Conservation (phyloP, 2,888 invertebrate species). For the Tipula vernalis region DNA sequence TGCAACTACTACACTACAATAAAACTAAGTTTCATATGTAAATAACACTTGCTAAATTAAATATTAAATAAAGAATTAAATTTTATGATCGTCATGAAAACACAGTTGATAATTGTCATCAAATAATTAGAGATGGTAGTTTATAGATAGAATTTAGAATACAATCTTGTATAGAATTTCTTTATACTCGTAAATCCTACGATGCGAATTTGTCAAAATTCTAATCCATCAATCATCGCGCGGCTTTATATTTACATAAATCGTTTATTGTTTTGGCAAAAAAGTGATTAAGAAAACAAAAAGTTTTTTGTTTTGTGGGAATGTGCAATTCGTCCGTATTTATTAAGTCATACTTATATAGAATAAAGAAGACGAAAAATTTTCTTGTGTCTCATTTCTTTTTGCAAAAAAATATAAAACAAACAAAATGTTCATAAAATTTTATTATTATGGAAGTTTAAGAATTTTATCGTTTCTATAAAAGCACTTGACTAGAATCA, state of each 20-base stretch:
- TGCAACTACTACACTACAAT: too few relatives aligned
- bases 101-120: background rate
- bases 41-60: too few relatives aligned
- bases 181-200: background rate
- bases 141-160: background rate
- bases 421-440: background rate
- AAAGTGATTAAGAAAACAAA: background rate
- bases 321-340: background rate
- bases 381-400: background rate
- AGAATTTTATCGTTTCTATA: background rate
- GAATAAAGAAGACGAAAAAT: background rate
- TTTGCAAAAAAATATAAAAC: background rate
- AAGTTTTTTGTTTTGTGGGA: background rate
- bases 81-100: too few relatives aligned
- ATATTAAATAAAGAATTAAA: too few relatives aligned
- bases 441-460: background rate
- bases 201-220: background rate
- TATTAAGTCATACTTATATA: background rate
- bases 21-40: too few relatives aligned
- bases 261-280: background rate
- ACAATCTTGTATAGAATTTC: background rate
- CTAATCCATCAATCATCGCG: background rate
- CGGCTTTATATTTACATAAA: background rate
- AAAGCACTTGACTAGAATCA: background rate
- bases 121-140: background rate